phyloP scores from a whole-genome alignment of 2,888 invertebrate genomes.

The Anthoptus insignis region DNA sequence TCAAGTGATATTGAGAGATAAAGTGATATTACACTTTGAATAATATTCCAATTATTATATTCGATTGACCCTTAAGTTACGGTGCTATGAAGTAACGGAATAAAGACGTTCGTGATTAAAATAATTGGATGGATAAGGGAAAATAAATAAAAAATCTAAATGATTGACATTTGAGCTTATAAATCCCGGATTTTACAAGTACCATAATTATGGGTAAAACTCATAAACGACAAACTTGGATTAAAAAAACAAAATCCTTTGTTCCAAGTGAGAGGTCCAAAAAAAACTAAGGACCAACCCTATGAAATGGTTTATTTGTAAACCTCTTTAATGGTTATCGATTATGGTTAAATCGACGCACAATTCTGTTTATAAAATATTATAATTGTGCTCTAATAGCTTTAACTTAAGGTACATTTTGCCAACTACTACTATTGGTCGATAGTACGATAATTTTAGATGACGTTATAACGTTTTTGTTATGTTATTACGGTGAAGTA shows the following conservation, averaged over 20 bases:
- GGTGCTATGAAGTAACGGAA: not conserved
- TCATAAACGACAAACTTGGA: not conserved
- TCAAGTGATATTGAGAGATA: not conserved
- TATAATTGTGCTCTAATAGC: too few species aligned
- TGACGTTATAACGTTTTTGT: too few species aligned
- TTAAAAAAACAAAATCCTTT: not conserved
- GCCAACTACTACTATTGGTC: too few species aligned
- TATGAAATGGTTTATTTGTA: too few species aligned
- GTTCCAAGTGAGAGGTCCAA: not conserved
- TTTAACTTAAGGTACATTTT: too few species aligned
- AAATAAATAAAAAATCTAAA: not conserved
- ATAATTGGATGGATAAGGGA: not conserved
- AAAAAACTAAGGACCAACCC: not conserved
- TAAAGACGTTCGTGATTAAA: not conserved
- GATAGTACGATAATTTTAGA: too few species aligned
- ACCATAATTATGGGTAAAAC: not conserved
- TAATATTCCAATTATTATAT: not conserved
- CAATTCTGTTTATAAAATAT: not conserved
- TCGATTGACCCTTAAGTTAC: not conserved
- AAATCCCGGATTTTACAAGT: slow-evolving; percentile 2
- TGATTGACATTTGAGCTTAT: not conserved
- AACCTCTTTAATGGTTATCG: too few species aligned
- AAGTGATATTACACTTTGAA: not conserved
- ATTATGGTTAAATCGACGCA: not conserved
- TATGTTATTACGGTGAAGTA: too few species aligned